These are phyloP conservation scores for Tamias sibiricus DNA, from an alignment of 2,113 vertebrate species.

Conservation along the genomic window DNA sequence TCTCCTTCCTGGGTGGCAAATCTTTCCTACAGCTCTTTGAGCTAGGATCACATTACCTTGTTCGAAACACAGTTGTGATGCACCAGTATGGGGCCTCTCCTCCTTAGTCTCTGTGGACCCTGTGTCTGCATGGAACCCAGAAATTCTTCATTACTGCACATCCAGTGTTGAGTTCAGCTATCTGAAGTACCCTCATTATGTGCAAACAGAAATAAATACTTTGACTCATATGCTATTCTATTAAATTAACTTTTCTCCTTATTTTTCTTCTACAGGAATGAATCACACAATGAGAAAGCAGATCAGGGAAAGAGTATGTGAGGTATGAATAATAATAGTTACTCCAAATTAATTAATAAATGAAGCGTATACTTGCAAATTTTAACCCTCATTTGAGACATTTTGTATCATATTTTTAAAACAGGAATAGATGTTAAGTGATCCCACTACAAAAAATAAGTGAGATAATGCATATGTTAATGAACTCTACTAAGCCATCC, in stretches of 20 bases:
- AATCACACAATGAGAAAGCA: background rate
- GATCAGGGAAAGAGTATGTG: background rate
- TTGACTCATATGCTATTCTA: background rate
- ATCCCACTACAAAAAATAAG: background rate
- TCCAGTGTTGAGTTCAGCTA: constrained; percentile 50
- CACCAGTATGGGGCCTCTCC: constrained; percentile 38
- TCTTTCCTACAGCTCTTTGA: background rate
- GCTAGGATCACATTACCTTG: background rate
- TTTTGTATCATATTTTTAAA: background rate
- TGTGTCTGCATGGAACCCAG: constrained; percentile 48
- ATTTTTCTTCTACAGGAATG: background rate
- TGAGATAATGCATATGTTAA: background rate
- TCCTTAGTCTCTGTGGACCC: constrained; percentile 71
- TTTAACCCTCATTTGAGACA: background rate
- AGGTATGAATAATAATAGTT: background rate
- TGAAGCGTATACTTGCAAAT: background rate
- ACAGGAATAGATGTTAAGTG: background rate
- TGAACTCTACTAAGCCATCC: background rate
- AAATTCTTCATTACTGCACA: constrained; percentile 61
- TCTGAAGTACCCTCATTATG: constrained; percentile 56
- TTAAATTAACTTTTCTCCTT: background rate
- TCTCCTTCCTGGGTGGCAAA: background rate
- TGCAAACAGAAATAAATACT: constrained; percentile 48
- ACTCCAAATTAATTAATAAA: background rate
- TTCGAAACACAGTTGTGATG: constrained; percentile 46